Percentiles rank a stretch among this genome's conserved stretches.
These are phyloP conservation scores for Marcusenius ussheri DNA, from an alignment of 2,113 vertebrate species.

Conservation along the genomic window DNA sequence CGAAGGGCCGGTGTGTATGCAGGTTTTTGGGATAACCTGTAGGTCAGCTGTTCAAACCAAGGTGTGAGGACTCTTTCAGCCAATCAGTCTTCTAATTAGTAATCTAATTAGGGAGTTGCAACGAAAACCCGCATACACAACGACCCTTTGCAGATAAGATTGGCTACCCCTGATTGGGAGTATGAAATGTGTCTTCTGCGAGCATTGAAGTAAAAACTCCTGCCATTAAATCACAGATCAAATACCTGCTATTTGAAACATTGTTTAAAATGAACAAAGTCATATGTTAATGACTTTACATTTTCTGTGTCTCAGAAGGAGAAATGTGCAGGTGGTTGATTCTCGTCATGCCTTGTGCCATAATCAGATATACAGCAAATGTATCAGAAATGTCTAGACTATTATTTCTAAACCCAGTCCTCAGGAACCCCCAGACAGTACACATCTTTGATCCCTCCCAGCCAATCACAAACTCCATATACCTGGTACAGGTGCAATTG, in stretches of 20 bases:
- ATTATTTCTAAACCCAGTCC: neutral
- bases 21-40: too few species aligned
- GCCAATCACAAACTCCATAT: neutral
- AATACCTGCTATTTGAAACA: neutral
- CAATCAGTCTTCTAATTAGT: too few species aligned
- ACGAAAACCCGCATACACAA: too few species aligned
- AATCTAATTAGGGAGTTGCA: too few species aligned
- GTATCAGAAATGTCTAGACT: neutral
- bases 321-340: neutral
- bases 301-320: neutral
- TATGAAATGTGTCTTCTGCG: neutral
- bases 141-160: too few species aligned
- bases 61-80: too few species aligned
- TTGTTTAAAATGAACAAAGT: neutral
- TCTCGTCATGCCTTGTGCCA: neutral
- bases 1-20: too few species aligned
- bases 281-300: neutral
- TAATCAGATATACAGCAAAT: neutral
- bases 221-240: neutral
- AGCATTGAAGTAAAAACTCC: neutral
- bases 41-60: too few species aligned
- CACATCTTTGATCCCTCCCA: neutral
- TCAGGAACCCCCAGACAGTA: neutral
- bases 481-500: neutral
- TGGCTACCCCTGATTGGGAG: too few species aligned